Evolutionary conservation across 1,140 invertebrate genomes (phyloP), one percentile per base, ranked within the genome.

Genomic region (Mycetomoellerius zeteki): DNA sequence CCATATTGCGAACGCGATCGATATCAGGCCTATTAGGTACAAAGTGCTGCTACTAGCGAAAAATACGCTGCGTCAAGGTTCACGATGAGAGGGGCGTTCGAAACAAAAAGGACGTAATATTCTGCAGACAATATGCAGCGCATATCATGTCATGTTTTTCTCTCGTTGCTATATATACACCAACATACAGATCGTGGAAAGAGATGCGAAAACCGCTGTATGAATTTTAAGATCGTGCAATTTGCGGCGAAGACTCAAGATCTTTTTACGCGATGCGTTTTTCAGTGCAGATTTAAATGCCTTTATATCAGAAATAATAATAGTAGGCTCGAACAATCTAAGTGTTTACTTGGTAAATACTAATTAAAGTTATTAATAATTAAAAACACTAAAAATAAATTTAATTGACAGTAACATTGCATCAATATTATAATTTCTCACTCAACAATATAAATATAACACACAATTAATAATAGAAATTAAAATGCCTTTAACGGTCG

Each of bases 1-100:
- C 47, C 56, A 16, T n/a, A 27, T 62, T 14, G 24, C 56, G 37
- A 30, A 33, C 33, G 27, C 24, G 71, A 69, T 67, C 64, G 37
- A 73, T 65, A 64, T 78, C 73, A 80, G 73, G 78, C 88, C 78
- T 90, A 89, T 58, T 30, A 16, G 77, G 4, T 30, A 72, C 27
- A 37, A 50, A 65, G 47, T 33, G 77, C 71, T 77, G 21, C 27
- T 69, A 50, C 0, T 21, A 33, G 50, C n/a, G 7, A 69, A 69
- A 69, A 80, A 54, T 75, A 47, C 10, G 33, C 14, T 43, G 30
- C 19, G 30, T 37, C 64, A 2, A 65, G 43, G 2, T 30, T 19
- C 3, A 60, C 12, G 37, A 50, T 12, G 37, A 69, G 21, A 47
- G 21, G 37, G 43, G 37, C 65, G 65, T 14, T 33, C 37, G 64